Conservation (phyloP, 2,797 vertebrate genomes). For the Calcarius lapponicus region DNA sequence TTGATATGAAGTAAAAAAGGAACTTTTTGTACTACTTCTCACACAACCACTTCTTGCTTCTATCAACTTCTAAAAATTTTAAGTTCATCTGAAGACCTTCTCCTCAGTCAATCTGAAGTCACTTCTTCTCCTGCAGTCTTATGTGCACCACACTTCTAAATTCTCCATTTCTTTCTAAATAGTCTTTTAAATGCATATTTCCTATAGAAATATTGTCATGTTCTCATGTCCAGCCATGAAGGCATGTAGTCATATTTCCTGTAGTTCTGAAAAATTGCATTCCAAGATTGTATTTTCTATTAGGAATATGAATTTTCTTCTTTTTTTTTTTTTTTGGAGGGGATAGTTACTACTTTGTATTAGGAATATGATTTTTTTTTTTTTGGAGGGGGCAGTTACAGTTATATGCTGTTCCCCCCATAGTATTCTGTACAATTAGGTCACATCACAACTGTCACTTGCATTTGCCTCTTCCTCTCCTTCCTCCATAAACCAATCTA, state of each 20-base stretch:
- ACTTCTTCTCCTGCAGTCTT: not conserved
- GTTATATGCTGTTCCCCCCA: no score
- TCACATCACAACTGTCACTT: not conserved
- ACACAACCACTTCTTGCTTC: not conserved
- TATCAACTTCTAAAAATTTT: not conserved
- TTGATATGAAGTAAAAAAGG: not conserved
- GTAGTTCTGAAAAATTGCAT: not conserved
- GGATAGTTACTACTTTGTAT: not conserved
- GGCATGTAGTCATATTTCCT: not conserved
- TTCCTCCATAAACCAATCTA: not conserved
- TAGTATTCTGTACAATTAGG: not conserved
- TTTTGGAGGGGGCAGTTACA: not conserved
- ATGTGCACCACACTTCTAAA: not conserved
- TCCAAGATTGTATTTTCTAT: not conserved
- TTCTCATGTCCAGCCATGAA: not conserved
- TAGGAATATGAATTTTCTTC: not conserved
- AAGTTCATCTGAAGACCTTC: not conserved
- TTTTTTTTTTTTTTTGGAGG: not conserved
- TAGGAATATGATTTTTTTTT: not conserved
- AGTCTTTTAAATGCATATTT: not conserved
- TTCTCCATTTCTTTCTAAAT: not conserved
- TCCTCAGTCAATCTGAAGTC: not conserved
- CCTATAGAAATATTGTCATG: not conserved
- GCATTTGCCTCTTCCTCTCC: not conserved
- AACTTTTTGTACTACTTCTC: not conserved